A percentile compares a stretch with the other conserved stretches of the same genome.
These are phyloP conservation scores for Coenonympha arcania DNA, from an alignment of 2,888 invertebrate species.

Conservation along the genomic window DNA sequence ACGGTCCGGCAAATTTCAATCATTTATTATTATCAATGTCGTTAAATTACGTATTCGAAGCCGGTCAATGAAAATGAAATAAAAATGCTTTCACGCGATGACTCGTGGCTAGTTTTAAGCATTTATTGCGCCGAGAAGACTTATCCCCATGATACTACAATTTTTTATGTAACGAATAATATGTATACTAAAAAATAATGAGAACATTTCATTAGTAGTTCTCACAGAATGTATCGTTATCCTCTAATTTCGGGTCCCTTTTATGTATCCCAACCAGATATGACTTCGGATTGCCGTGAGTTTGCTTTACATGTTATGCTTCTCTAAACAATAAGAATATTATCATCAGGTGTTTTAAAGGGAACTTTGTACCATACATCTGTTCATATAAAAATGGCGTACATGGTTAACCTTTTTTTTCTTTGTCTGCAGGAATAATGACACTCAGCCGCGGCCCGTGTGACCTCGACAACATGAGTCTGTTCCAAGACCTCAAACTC, in stretches of 20 bases:
- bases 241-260: constrained; percentile 41
- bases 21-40: constrained; percentile 21
- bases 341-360: no score
- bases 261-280: constrained; percentile 39
- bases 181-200: no score
- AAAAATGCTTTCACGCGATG: constrained; percentile 38
- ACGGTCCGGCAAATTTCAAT: constrained; percentile 24
- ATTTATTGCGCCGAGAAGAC: neutral
- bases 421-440: constrained; percentile 88
- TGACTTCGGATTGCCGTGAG: constrained; percentile 47
- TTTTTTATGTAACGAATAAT: no score
- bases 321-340: no score
- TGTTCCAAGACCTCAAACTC: constrained; percentile 98
- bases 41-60: constrained; percentile 31
- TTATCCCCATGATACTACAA: neutral
- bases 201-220: no score
- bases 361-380: no score
- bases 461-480: constrained; percentile 98
- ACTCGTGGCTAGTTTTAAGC: constrained; percentile 33
- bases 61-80: constrained; percentile 46
- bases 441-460: constrained; percentile 97
- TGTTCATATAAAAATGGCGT: no score
- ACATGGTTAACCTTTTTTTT: no score
- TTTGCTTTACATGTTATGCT: constrained; percentile 20
- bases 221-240: constrained; percentile 18